phyloP scores from a whole-genome alignment of 2,113 vertebrate genomes.

The Anser cygnoides region DNA sequence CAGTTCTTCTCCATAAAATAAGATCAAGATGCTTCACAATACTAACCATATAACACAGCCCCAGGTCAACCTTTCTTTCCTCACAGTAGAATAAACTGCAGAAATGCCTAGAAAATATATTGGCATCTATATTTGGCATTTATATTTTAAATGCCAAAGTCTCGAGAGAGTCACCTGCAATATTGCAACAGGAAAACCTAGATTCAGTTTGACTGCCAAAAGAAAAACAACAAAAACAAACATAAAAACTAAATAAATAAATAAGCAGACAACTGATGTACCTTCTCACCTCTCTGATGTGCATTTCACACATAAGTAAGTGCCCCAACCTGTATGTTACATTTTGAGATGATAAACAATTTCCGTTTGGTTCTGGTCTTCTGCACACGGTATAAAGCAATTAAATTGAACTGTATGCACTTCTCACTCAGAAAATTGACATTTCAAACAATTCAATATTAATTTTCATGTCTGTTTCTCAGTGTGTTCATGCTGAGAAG shows the following conservation, averaged over 20 bases:
- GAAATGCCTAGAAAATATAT: background rate
- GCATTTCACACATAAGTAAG: background rate
- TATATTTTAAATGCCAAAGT: background rate
- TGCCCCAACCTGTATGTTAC: background rate
- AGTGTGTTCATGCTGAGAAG: slow-evolving; percentile 15
- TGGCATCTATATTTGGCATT: background rate
- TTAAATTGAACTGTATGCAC: slow-evolving; percentile 1
- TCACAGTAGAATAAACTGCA: background rate
- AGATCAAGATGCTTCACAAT: background rate
- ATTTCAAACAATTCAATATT: slow-evolving; percentile 36
- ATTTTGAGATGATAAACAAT: slow-evolving; percentile 1
- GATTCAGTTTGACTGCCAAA: background rate
- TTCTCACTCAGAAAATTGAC: slow-evolving; percentile 18
- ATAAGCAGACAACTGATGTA: background rate
- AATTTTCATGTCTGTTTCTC: slow-evolving; percentile 52
- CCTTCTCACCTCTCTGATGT: background rate
- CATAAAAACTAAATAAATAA: background rate
- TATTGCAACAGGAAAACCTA: background rate
- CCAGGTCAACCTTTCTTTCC: background rate
- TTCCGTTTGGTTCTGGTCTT: background rate
- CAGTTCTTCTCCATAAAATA: background rate
- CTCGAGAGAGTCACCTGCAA: background rate
- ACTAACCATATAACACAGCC: background rate
- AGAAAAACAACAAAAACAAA: background rate
- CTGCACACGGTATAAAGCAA: background rate